phyloP scores from a whole-genome alignment of 2,113 vertebrate genomes.

The Lynx canadensis region DNA sequence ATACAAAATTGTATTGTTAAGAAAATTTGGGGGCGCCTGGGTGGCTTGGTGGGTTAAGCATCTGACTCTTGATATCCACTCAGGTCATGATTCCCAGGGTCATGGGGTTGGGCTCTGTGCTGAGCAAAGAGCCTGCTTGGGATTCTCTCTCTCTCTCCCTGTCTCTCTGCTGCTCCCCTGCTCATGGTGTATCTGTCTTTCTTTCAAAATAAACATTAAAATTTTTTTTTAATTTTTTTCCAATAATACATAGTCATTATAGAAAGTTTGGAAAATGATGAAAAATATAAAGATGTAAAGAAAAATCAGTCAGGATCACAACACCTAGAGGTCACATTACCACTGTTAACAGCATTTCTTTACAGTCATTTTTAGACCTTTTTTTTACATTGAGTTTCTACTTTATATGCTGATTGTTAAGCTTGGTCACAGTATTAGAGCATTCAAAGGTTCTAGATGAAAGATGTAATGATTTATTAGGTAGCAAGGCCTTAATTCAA shows the following conservation, averaged over 20 bases:
- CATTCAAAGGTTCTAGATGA: background rate
- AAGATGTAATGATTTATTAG: background rate
- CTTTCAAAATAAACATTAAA: too few species aligned
- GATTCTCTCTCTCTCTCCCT: too few species aligned
- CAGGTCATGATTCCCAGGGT: too few species aligned
- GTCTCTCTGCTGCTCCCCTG: too few species aligned
- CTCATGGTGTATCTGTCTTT: too few species aligned
- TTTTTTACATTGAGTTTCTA: background rate
- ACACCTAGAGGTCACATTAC: background rate
- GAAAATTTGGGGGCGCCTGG: background rate
- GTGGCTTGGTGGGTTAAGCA: too few species aligned
- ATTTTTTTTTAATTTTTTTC: background rate
- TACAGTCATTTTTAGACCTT: background rate
- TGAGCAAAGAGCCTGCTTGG: too few species aligned
- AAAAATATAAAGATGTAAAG: background rate
- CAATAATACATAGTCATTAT: background rate
- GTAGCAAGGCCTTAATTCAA: background rate
- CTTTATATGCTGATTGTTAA: background rate
- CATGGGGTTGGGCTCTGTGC: too few species aligned
- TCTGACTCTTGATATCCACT: too few species aligned
- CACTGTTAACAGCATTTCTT: background rate
- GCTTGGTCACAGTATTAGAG: background rate
- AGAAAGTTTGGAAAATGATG: background rate
- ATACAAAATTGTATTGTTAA: background rate
- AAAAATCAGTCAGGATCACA: background rate